Evolutionary conservation across 2,797 vertebrate genomes (phyloP), one percentile per base, ranked within the genome.

Genomic region (Lagocephalus sceleratus): DNA sequence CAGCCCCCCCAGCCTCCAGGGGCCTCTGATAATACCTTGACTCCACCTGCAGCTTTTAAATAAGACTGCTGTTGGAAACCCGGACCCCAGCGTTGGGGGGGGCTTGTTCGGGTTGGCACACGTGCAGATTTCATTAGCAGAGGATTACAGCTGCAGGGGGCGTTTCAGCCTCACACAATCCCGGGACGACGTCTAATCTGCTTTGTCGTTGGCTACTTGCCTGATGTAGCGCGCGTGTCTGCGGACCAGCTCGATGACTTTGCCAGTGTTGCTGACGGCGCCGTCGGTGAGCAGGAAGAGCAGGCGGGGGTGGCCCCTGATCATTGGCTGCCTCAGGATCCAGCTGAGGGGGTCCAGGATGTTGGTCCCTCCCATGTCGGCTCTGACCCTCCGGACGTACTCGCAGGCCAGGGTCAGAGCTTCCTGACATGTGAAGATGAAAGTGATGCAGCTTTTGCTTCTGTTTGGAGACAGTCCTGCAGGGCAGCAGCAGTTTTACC

Each of bases 331-430:
- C 46, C 90, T 91, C 47, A 91, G 70, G 63, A 96, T 64, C 96
- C 96, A 98, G 69, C 81, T 92, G 58, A 99, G 86, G 0, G 96
- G 95, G 0, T 91, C 78, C 10, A 98, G 71, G 74, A 98, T 56
- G 79, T 98, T 94, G 71, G 89, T 94, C 8, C 90, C 90, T 0
- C 97, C 96, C 94, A 96, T 94, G 67, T 98, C 95, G 0, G 94
- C 94, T 14, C 43, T 79, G 56, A 95, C 89, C 64, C 79, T 93
- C 82, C 79, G 85, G 63, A 98, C 68, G 63, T 92, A 92, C n/a
- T 95, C 89, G 2, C 94, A 98, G 11, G 95, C 95, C 0, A 83
- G 1, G 1, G 90, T 86, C 84, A 98, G 52, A 40, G 83, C 92
- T 29, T 96, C 94, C 97, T 98, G 85, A 16, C 55, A 20, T 29